Evolutionary conservation across 2,888 invertebrate species (phyloP), one percentile per base, ranked within the genome.

Genomic region (Drosophila meridiana): DNA sequence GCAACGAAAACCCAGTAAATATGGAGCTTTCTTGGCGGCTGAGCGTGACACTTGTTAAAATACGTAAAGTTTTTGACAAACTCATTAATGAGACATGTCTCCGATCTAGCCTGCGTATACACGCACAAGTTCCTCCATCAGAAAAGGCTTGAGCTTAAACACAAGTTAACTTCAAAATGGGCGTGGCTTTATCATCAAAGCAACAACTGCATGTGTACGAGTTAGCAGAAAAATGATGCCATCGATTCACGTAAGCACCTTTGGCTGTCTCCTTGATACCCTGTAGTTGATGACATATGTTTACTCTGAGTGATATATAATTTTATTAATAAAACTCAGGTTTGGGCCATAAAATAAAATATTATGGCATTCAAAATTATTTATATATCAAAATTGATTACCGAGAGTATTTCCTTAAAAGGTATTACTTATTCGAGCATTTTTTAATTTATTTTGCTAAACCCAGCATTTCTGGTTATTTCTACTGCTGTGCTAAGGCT

Each of bases 1-100:
- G 84, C 73, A 75, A 48, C 30, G 55, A 60, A 47, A 60, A 61
- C 38, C 9, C 34, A 52, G 50, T 32, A 52, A 36, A 26, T 34
- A 28, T 32, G 32, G 4, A 34, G 9, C 28, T 32, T 40, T 48
- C n/a, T 36, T 20, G 28, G 8, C 26, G 43, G 28, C 42, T 63
- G 59, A 20, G 8, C 40, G 56, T 56, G 48, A 60, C 28, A 68
- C 78, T 72, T 78, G 71, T 78, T 69, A 71, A 79, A 80, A 73
- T 70, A 59, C 59, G 74, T 75, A 55, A 78, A 78, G 69, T 73
- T 73, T 77, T 36, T 55, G 48, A 14, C 55, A 61, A 70, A 78
- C 65, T 78, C 81, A 77, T 77, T 80, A 80, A 74, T 69, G 73
- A 47, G 30, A 48, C 53, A 61, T 30, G 63, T 28, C 36, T 5